Evolutionary conservation across 2,888 invertebrate species (phyloP).

Genomic region (Harpagoxenus sublaevis): DNA sequence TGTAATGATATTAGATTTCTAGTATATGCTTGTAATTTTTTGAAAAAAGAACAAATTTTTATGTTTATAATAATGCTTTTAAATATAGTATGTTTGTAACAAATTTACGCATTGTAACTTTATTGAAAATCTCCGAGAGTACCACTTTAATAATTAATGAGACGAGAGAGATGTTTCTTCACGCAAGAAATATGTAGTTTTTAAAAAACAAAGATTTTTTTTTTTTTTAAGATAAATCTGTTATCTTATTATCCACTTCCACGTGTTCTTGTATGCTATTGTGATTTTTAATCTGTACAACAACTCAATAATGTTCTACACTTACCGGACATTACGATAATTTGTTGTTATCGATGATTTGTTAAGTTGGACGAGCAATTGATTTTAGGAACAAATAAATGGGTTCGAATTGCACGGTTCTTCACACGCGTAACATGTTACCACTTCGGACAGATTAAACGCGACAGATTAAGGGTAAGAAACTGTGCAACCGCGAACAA

Average conservation of each 20-base stretch:
- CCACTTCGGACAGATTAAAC: conserved; percentile 66
- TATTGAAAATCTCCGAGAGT: background rate
- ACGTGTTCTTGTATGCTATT: background rate
- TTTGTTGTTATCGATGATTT: background rate
- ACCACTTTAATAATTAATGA: background rate
- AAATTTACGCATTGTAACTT: background rate
- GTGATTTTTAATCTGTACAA: background rate
- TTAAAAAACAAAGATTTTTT: background rate
- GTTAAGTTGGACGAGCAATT: background rate
- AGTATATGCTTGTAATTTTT: background rate
- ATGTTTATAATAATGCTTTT: background rate
- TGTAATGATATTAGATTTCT: background rate
- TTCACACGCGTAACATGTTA: conserved; percentile 38
- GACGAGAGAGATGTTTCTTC: background rate
- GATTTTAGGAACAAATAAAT: background rate
- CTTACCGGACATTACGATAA: conserved; percentile 67
- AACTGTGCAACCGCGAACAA: conserved; percentile 58
- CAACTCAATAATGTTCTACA: background rate
- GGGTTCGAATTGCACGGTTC: background rate
- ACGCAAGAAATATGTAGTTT: background rate
- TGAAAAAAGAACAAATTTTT: background rate
- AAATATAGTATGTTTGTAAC: background rate
- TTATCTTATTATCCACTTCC: background rate
- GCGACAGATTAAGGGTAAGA: conserved; percentile 73
- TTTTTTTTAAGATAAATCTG: background rate